Conservation (phyloP, 2,888 invertebrate species). For the Neoascia interrupta region DNA sequence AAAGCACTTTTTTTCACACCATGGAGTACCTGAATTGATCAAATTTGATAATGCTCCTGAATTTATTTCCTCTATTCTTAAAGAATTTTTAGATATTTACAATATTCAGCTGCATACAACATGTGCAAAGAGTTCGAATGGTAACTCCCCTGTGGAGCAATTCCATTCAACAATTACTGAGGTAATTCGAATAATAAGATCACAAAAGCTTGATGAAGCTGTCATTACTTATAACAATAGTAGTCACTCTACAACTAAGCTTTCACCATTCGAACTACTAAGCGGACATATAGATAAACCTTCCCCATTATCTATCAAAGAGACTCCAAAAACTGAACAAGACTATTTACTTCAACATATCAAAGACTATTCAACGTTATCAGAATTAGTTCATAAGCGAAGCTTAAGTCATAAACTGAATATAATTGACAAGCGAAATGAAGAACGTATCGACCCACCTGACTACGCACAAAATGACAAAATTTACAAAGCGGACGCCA, state of each 20-base stretch:
- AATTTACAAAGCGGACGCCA: background rate
- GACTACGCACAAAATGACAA: background rate
- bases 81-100: constrained; percentile 47
- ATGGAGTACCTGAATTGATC: background rate
- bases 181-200: background rate
- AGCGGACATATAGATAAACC: background rate
- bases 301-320: background rate
- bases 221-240: constrained; percentile 12
- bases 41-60: constrained; percentile 44
- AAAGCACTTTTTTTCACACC: background rate
- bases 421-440: background rate
- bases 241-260: constrained; percentile 40
- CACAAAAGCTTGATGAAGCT: constrained; percentile 14
- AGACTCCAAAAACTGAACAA: background rate
- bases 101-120: constrained; percentile 34
- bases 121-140: constrained; percentile 54
- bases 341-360: constrained; percentile 12
- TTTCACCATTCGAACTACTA: constrained; percentile 11
- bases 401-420: background rate
- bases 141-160: constrained; percentile 62
- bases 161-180: constrained; percentile 54
- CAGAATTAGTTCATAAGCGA: background rate
- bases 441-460: background rate
- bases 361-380: constrained; percentile 37
- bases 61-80: constrained; percentile 28